Evolutionary conservation across 2,888 invertebrate species (phyloP).

Genomic region (Ceraclea dissimilis): DNA sequence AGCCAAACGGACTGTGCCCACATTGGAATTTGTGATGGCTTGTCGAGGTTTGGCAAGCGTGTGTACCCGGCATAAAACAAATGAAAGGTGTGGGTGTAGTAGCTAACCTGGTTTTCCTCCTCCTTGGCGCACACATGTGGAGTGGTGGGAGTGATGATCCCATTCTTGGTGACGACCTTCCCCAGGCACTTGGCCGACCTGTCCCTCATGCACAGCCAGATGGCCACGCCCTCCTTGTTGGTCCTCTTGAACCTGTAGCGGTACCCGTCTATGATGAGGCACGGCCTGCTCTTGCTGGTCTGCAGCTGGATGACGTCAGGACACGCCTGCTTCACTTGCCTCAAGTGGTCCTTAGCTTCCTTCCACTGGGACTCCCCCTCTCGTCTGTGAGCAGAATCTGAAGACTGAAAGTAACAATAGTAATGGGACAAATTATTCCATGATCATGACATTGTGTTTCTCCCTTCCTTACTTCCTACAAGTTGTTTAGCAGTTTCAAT

Average conservation of each 20-base stretch:
- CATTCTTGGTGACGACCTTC: not conserved
- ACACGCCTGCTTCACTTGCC: not conserved
- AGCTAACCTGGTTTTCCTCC: not conserved
- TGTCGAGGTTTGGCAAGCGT: too few relatives aligned
- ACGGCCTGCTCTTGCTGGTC: not conserved
- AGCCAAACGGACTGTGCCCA: too few relatives aligned
- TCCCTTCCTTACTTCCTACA: too few relatives aligned
- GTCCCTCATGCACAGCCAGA: not conserved
- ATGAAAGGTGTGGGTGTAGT: too few relatives aligned
- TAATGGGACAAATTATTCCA: too few relatives aligned
- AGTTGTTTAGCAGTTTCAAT: too few relatives aligned
- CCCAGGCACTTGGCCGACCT: not conserved
- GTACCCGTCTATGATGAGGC: not conserved
- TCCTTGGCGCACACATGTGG: not conserved
- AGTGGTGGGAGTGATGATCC: not conserved
- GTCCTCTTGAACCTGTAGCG: not conserved
- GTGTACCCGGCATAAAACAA: too few relatives aligned
- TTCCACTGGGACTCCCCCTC: not conserved
- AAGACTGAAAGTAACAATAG: too few relatives aligned
- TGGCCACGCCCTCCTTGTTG: not conserved
- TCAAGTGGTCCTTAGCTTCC: not conserved
- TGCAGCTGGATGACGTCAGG: not conserved
- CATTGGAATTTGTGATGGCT: too few relatives aligned
- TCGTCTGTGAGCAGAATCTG: not conserved
- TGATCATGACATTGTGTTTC: too few relatives aligned